Evolutionary conservation across 30 jellyfish, hydroid and myxozoan genomes (phyloP).

Genomic region (Pseudorhiza aurosa): DNA sequence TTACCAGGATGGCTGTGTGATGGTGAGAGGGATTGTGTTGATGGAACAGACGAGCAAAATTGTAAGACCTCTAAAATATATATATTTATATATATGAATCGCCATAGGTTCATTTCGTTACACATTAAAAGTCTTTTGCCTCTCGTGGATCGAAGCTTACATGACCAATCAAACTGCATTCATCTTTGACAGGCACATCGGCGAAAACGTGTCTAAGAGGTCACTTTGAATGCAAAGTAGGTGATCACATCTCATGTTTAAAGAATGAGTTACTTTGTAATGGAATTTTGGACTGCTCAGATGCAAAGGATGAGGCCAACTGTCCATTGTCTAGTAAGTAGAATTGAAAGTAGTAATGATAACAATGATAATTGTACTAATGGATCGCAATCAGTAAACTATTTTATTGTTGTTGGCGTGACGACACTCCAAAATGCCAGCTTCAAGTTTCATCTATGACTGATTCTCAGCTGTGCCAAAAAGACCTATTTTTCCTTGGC

Average conservation of each 20-base stretch:
- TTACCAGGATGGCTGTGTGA: conserved; percentile 76
- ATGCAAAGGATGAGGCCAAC: conserved; percentile 85
- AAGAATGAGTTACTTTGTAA: conserved; percentile 72
- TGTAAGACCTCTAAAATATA: conserved; percentile 18
- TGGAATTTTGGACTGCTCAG: conserved; percentile 84
- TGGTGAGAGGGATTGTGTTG: conserved; percentile 74
- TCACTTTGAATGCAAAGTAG: conserved; percentile 67
- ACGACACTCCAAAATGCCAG: too few relatives aligned
- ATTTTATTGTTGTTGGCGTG: too few relatives aligned
- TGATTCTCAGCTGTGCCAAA: too few relatives aligned
- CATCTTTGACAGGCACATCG: conserved; percentile 32
- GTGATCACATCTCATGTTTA: conserved; percentile 58
- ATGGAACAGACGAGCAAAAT: conserved; percentile 65
- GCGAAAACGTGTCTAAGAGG: conserved; percentile 43
- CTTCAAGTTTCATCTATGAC: too few relatives aligned
- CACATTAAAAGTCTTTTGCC: too few relatives aligned
- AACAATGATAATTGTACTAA: too few relatives aligned
- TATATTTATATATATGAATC: not conserved
- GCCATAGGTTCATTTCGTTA: not conserved
- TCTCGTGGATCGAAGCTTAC: not conserved
- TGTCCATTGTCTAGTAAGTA: conserved; percentile 32
- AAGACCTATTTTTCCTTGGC: too few relatives aligned
- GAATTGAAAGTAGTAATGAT: too few relatives aligned
- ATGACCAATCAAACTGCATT: not conserved
- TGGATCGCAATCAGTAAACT: too few relatives aligned